A percentile compares a stretch with the other conserved stretches of the same genome.
phyloP scores from a whole-genome alignment of 2,797 vertebrate species.

The Danio albolineatus region DNA sequence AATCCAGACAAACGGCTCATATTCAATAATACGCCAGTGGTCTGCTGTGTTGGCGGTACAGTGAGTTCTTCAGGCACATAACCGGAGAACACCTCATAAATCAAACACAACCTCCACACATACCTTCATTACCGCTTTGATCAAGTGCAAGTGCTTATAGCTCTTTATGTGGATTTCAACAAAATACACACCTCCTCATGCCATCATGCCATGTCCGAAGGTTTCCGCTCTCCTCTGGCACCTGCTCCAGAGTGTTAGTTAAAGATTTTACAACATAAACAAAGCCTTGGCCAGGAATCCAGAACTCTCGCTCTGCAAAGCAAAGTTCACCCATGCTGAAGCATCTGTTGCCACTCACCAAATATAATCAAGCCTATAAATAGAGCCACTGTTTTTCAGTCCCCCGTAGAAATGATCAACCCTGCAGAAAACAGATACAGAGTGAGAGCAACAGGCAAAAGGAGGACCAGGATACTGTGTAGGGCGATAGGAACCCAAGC shows the following conservation, averaged over 20 bases:
- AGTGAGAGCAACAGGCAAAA: constrained; percentile 2
- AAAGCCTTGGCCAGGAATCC: constrained; percentile 26
- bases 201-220: neutral
- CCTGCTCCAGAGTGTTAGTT: constrained; percentile 1
- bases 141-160: neutral
- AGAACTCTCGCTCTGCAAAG: constrained; percentile 46
- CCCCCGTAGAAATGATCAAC: constrained; percentile 53
- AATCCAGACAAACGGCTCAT: neutral
- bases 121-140: neutral
- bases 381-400: constrained; percentile 61
- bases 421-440: constrained; percentile 27
- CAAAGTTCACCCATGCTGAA: constrained; percentile 56
- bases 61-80: constrained; percentile 9
- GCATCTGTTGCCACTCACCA: constrained; percentile 60
- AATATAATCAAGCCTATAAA: constrained; percentile 65
- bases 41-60: neutral
- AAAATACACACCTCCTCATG: neutral
- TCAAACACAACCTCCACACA: constrained; percentile 25
- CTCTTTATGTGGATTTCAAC: neutral
- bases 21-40: constrained; percentile 7
- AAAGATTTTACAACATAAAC: constrained; percentile 50
- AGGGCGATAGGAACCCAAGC: constrained; percentile 13
- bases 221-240: neutral
- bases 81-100: constrained; percentile 45
- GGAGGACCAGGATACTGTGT: constrained; percentile 18